Evolutionary conservation across 2,797 vertebrate species (phyloP), one percentile per base, ranked within the genome.

Genomic region (Parotocinclus haroldoi): DNA sequence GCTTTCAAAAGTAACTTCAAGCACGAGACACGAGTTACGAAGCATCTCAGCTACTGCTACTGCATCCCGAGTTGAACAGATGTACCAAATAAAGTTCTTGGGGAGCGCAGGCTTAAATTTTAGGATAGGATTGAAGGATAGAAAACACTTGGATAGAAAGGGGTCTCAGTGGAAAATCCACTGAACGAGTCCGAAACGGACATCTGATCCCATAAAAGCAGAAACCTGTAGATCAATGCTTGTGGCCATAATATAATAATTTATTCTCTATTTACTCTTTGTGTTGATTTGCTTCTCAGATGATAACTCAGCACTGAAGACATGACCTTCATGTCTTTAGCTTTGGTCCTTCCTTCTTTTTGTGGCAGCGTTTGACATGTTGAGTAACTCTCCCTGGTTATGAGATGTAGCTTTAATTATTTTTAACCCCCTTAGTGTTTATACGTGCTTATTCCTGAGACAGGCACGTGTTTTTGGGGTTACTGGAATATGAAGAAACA

Each of bases 281-380:
- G 58, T 62, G 62, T 74, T 70, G 27, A 58, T 74, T 66, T 39
- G 52, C 13, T 58, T 74, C 42, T 27, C 14, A 51, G 56, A 53
- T 63, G 72, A 66, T 36, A 14, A 45, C 49, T 6, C n/a, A 12
- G 13, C 40, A 66, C 52, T 61, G 66, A 42, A 59, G 18, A 42
- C 19, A n/a, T 71, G 54, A 61, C 69, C 73, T 72, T 72, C 69
- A 70, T 75, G 2, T 27, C 27, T 27, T 27, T 27, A 27, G 27
- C 27, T 27, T 27, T 27, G 27, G 27, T 27, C 5, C 5, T 27
- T 65, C 48, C 63, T 63, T 71, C 57, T 66, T 61, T 67, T 74
- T 70, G 46, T 61, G 9, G 48, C 66, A 50, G 61, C 56, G 6
- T 46, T 11, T 46, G 6, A 11, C n/a, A 11, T n/a, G 45, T n/a